Base-by-base conservation (phyloP, 2,888 invertebrate species). In the Lithosia quadra region DNA sequence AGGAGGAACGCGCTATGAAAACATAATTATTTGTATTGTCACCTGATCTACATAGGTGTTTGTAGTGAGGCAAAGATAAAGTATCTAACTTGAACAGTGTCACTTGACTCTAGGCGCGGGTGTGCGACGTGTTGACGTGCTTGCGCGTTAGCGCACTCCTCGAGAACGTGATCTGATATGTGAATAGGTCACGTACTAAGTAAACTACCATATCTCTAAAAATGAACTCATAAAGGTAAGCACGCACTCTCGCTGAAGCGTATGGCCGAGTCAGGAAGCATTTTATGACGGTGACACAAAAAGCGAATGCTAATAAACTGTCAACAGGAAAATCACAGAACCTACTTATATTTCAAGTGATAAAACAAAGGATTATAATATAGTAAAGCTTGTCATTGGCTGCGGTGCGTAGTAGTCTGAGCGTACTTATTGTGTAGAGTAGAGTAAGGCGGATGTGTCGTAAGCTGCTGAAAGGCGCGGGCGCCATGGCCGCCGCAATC, bases 1-100 rank as follows among this genome's bases (percentile, higher is more conserved):
- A 83, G 72, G 81, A 88, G 88, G 93, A 91, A 94, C 92, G 91
- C 85, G 88, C 82, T 90, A 86, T 84, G 90, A 89, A 92, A 93
- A 93, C 90, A 92, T 72, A 78, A 83, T 86, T 90, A 91, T 91
- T 93, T 90, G 89, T 90, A 88, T 83, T 88, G 89, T 90, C 90
- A 91, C 91, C 88, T 91, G 89, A 91, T 91, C 90, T 89, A 91
- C 87, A 87, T 88, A 83, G 78, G 75, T 89, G 89, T 90, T 88
- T 89, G 87, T 88, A 85, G 83, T 83, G 75, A 81, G 81, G 78
- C 72, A 75, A 72, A 85, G 91, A 91, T 91, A 91, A 88, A 84
- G 83, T 75, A 84, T 84, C 75, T 73, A 81, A 79, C 83, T 82
- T 81, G 74, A 83, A 82, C 77, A 84, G 77, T 84, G 84, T 79